Evolutionary conservation across 2,797 vertebrate species (phyloP).

Genomic region (Phrynocephalus vlangalii): DNA sequence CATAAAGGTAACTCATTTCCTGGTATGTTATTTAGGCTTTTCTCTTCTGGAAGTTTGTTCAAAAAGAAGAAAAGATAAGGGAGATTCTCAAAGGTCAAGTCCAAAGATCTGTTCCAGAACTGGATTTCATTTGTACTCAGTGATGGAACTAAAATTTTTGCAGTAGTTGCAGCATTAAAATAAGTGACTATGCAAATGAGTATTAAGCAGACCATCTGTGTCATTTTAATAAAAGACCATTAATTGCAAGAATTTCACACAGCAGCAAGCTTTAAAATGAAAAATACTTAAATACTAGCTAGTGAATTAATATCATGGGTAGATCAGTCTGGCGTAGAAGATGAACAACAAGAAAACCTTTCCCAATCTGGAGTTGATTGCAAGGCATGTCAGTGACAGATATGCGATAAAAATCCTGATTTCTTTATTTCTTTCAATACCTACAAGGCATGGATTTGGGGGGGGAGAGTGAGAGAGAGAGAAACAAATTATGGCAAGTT

Average conservation of each 20-base stretch:
- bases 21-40: background rate
- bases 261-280: slow-evolving; percentile 27
- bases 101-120: background rate
- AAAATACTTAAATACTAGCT: slow-evolving; percentile 13
- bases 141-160: background rate
- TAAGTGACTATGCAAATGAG: slow-evolving; percentile 51
- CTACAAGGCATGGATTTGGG: background rate
- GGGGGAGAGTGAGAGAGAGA: background rate
- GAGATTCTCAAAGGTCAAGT: slow-evolving; percentile 8
- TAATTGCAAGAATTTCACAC: slow-evolving; percentile 26
- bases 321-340: background rate
- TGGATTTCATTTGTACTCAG: slow-evolving; percentile 13
- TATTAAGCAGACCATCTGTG: slow-evolving; percentile 46
- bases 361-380: background rate
- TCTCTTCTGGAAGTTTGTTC: background rate
- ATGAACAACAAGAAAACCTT: background rate
- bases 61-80: background rate
- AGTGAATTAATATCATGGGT: slow-evolving; percentile 24
- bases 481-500: background rate
- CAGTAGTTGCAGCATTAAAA: slow-evolving; percentile 38
- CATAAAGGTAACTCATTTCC: background rate
- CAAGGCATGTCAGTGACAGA: background rate
- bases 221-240: slow-evolving; percentile 50
- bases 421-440: background rate
- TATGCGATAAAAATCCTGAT: background rate